Conservation (phyloP, 37 sponge, comb jelly and placozoan species). For the Oscarella lobularis region DNA sequence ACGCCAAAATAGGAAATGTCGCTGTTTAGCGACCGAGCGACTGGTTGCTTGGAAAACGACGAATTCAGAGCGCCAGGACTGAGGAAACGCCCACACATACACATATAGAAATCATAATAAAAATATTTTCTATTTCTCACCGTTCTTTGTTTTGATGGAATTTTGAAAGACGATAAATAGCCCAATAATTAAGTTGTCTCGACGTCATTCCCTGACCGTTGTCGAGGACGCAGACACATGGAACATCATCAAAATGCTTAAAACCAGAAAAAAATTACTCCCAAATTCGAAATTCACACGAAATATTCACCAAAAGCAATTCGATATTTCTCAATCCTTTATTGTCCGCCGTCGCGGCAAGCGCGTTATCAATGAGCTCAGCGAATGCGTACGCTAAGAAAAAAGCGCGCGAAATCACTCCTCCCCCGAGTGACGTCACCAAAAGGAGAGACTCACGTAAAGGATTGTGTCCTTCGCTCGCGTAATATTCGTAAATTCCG, state of each 20-base stretch:
- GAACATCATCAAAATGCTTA: not conserved
- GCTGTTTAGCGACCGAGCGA: not conserved
- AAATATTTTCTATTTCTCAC: not conserved
- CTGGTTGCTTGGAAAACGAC: not conserved
- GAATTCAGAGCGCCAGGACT: not conserved
- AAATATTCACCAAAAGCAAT: not conserved
- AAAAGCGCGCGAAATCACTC: not conserved
- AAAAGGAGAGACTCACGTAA: not conserved
- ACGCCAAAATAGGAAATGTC: conserved; percentile 9
- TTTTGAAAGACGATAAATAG: conserved; percentile 5
- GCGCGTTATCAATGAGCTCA: conserved; percentile 1
- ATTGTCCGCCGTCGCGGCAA: not conserved
- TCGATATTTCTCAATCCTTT: not conserved
- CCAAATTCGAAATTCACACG: no score
- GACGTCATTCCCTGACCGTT: conserved; percentile 3
- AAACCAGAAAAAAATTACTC: no score
- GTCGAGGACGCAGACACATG: not conserved
- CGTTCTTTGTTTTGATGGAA: not conserved
- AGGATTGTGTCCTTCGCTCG: conserved; percentile 9
- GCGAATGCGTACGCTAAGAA: conserved; percentile 3
- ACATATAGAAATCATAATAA: not conserved
- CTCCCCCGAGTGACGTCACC: not conserved
- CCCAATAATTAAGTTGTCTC: not conserved
- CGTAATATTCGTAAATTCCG: conserved; percentile 5
- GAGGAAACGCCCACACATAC: not conserved